Conservation (phyloP, 92 coral and sea anemone genomes). For the Actinernus sp. region DNA sequence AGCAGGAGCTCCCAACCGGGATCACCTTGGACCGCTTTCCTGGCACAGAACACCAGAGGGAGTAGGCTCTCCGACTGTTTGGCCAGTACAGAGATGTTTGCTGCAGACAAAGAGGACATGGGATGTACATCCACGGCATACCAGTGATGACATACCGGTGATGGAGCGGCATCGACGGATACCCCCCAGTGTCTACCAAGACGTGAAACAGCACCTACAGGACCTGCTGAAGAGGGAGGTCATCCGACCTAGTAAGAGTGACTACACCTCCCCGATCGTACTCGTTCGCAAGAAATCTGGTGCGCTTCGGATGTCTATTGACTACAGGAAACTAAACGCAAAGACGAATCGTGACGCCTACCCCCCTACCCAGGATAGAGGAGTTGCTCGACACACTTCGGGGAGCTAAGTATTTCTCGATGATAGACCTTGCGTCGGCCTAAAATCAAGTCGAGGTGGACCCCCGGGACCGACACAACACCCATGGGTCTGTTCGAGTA, state of each 20-base stretch:
- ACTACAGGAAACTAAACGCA: too few species aligned
- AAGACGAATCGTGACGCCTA: too few species aligned
- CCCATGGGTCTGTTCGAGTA: not conserved
- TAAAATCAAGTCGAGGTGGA: not conserved
- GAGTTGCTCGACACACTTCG: not conserved
- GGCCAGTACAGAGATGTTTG: not conserved
- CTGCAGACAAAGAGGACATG: not conserved
- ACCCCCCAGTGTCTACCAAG: not conserved
- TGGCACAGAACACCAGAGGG: not conserved
- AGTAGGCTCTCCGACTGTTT: not conserved
- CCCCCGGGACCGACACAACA: constrained; percentile 1
- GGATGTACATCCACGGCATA: not conserved
- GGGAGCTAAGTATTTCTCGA: too few species aligned
- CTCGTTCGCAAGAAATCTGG: too few species aligned
- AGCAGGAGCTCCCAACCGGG: not conserved
- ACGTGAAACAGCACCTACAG: constrained; percentile 1
- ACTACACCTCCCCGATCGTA: not conserved
- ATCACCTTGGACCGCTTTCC: not conserved
- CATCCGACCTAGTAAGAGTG: not conserved
- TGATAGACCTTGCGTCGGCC: too few species aligned
- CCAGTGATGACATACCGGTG: not conserved
- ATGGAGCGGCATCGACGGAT: not conserved
- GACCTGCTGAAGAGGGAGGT: not conserved
- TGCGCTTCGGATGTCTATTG: too few species aligned
- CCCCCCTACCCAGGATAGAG: too few species aligned